Base-by-base conservation (phyloP, 2,888 invertebrate species). In the Emesis russula region DNA sequence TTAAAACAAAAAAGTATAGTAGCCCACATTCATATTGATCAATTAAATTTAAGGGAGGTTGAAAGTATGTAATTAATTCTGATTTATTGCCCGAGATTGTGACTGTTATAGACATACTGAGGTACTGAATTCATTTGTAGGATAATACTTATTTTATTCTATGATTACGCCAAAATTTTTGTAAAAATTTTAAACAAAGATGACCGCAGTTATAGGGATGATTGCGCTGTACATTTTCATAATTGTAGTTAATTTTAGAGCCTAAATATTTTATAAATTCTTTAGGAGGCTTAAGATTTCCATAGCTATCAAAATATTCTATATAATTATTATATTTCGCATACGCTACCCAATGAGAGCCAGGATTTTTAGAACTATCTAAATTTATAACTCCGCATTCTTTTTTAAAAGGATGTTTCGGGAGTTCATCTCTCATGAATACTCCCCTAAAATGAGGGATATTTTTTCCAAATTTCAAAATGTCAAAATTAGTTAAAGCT, bases 401-500 rank as follows among this genome's bases (percentile, higher is more conserved):
- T 53, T 13, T 74, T 70, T 33, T 41, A 25, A 36, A n/a, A n/a
- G 83, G 85, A 41, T 75, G 83, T 18, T 7, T 53, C 4, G 96
- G 97, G 38, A 92, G 70, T 18, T 75, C 48, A 83, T 92, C 86
- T 83, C 87, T 88, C 92, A 92, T 92, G 44, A 73, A 90, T n/a
- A 92, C 90, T n/a, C 92, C 89, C 66, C 92, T 86, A 80, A 92
- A 90, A 76, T 77, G 85, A 36, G 89, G 90, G 3, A 70, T 36
- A 15, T 70, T 13, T 7, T 36, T 36, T 5, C 33, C 70, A 36
- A 36, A 70, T 3, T 33, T 33, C 15, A 70, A 0, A n/a, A 70
- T 33, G 2, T 70, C 70, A 36, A 36, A n/a, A n/a, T 70, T 36
- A 36, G 5, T 15, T 33, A 70, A 36, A 33, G 70, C 70, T 15